A percentile compares a stretch with the other conserved stretches of the same genome.
These are phyloP conservation scores for Lepidocyrtoides sp. DNA, from an alignment of 2,888 invertebrate genomes.

Conservation along the genomic window DNA sequence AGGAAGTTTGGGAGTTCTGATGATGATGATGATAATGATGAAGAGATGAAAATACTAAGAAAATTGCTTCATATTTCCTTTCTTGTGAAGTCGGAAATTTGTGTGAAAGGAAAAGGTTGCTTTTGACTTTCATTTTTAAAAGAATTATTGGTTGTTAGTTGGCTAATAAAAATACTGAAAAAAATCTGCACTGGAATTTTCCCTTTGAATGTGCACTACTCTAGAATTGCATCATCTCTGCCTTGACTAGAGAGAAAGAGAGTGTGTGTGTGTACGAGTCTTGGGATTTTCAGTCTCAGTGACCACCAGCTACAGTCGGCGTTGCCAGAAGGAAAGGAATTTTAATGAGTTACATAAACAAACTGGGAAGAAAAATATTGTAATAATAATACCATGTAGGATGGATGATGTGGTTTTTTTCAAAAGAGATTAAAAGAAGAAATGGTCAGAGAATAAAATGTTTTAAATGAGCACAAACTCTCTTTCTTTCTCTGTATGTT, in stretches of 20 bases:
- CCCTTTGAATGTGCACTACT: too few relatives aligned
- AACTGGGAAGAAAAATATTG: neutral
- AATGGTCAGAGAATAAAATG: constrained; percentile 10
- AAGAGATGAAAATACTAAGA: neutral
- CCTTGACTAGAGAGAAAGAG: too few relatives aligned
- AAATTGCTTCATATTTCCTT: neutral
- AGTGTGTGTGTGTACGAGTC: too few relatives aligned
- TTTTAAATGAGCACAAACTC: neutral
- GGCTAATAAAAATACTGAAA: too few relatives aligned
- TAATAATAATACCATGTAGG: neutral
- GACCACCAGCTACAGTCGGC: neutral
- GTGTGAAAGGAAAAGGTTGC: too few relatives aligned
- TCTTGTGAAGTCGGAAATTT: too few relatives aligned
- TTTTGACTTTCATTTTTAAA: too few relatives aligned
- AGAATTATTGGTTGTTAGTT: too few relatives aligned
- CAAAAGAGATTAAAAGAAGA: constrained; percentile 6
- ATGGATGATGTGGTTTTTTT: constrained; percentile 17
- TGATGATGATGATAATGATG: neutral
- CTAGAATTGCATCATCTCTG: too few relatives aligned
- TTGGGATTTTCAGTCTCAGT: neutral
- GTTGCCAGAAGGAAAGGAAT: neutral
- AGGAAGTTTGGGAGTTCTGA: constrained; percentile 2
- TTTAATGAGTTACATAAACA: constrained; percentile 24
- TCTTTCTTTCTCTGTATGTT: neutral
- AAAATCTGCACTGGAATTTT: too few relatives aligned